Conservation (phyloP, 2,888 invertebrate genomes). For the Spisula solida region DNA sequence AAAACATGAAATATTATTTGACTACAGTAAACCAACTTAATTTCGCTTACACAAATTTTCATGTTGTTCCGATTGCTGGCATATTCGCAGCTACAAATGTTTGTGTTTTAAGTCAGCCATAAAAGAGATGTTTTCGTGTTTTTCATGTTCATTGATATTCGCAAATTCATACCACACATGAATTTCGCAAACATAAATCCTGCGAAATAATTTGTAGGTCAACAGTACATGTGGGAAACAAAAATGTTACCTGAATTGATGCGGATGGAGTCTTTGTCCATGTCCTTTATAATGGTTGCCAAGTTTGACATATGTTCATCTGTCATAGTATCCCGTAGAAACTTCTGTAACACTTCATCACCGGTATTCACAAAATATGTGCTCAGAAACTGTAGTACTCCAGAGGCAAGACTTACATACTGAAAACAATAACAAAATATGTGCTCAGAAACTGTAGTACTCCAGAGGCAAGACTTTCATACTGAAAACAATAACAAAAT, state of each 20-base stretch:
- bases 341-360: constrained; percentile 82
- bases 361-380: constrained; percentile 93
- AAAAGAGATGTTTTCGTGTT: too few relatives aligned
- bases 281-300: constrained; percentile 94
- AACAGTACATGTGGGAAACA: too few relatives aligned
- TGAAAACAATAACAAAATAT: constrained; percentile 91
- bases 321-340: constrained; percentile 90
- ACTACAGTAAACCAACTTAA: too few relatives aligned
- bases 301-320: constrained; percentile 96
- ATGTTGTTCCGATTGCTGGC: too few relatives aligned
- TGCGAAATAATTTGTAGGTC: too few relatives aligned
- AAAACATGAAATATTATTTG: too few relatives aligned
- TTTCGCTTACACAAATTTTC: too few relatives aligned
- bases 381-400: constrained; percentile 95
- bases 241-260: constrained; percentile 91
- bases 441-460: constrained; percentile 95
- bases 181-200: too few relatives aligned
- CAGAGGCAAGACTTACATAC: constrained; percentile 95
- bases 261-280: constrained; percentile 92
- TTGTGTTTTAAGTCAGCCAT: too few relatives aligned
- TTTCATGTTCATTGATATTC: too few relatives aligned
- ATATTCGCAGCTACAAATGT: too few relatives aligned
- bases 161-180: too few relatives aligned
- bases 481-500: constrained; percentile 91
- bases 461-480: constrained; percentile 94